phyloP scores from a whole-genome alignment of 2,797 vertebrate genomes.

The Oceanodroma leucorhoa region DNA sequence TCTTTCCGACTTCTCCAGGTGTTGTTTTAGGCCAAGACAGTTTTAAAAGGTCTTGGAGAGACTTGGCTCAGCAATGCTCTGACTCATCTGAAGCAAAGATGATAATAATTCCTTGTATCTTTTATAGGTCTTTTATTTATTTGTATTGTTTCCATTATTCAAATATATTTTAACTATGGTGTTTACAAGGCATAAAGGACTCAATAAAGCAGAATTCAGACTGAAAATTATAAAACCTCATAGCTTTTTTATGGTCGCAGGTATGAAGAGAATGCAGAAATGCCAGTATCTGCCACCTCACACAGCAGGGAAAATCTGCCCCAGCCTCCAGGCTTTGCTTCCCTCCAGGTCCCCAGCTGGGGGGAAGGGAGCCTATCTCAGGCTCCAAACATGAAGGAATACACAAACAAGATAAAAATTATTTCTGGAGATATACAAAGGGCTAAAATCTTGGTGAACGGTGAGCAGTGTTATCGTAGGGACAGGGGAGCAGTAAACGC shows the following conservation, averaged over 20 bases:
- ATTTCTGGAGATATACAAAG: neutral
- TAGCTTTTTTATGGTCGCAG: neutral
- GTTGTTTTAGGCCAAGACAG: neutral
- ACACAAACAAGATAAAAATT: neutral
- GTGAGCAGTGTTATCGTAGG: fast-evolving
- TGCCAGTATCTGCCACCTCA: neutral
- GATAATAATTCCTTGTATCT: neutral
- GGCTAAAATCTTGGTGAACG: neutral
- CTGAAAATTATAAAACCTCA: neutral
- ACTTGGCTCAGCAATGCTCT: neutral
- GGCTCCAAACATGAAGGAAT: neutral
- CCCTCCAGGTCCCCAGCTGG: neutral
- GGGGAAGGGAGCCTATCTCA: neutral
- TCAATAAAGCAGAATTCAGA: neutral
- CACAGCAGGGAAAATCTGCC: neutral
- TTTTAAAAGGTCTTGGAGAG: neutral
- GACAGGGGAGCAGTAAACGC: neutral
- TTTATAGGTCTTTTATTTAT: neutral
- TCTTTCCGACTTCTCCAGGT: neutral
- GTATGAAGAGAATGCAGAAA: slow-evolving; percentile 21
- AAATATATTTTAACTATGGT: neutral
- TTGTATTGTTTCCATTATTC: neutral
- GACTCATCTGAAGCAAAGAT: neutral
- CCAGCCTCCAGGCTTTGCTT: neutral
- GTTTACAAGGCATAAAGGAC: neutral